Evolutionary conservation across 2,797 vertebrate genomes (phyloP).

Genomic region (Chiloscyllium punctatum): DNA sequence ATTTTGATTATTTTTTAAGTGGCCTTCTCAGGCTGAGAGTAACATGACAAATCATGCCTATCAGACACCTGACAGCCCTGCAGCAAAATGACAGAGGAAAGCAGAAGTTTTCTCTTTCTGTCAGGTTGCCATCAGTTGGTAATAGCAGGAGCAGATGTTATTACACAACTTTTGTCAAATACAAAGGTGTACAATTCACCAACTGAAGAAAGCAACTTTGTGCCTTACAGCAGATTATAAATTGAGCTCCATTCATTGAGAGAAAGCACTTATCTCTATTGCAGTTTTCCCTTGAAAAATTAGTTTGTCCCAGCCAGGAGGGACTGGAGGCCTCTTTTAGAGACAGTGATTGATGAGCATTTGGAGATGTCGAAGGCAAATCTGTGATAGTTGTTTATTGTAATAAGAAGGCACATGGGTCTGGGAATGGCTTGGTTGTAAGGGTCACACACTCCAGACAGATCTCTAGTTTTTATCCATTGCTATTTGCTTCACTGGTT

Average conservation of each 20-base stretch:
- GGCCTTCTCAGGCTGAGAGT: slow-evolving; percentile 36
- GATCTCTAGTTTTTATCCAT: not conserved
- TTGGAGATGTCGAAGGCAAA: slow-evolving; percentile 32
- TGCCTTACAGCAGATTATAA: slow-evolving; percentile 37
- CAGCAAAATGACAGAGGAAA: slow-evolving; percentile 34
- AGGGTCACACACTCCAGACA: not conserved
- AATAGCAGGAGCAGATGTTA: slow-evolving; percentile 39
- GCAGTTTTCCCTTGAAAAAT: slow-evolving; percentile 39
- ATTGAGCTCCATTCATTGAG: slow-evolving; percentile 33
- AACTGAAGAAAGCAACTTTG: slow-evolving; percentile 37
- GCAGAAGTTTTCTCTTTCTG: slow-evolving; percentile 29
- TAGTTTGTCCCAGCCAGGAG: slow-evolving; percentile 20
- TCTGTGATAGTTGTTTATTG: not conserved
- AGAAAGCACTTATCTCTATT: slow-evolving; percentile 37
- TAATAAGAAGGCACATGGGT: not conserved
- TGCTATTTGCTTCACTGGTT: not conserved
- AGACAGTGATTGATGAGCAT: slow-evolving; percentile 37
- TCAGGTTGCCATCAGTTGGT: slow-evolving; percentile 1
- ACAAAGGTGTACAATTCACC: slow-evolving; percentile 30
- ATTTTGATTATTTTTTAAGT: slow-evolving; percentile 35
- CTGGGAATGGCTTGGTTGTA: not conserved
- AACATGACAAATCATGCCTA: slow-evolving; percentile 40
- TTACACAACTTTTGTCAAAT: slow-evolving; percentile 35
- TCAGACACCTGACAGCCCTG: slow-evolving; percentile 40
- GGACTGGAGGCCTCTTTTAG: not conserved